phyloP scores from a whole-genome alignment of 2,888 invertebrate genomes.

The Tipula unca region DNA sequence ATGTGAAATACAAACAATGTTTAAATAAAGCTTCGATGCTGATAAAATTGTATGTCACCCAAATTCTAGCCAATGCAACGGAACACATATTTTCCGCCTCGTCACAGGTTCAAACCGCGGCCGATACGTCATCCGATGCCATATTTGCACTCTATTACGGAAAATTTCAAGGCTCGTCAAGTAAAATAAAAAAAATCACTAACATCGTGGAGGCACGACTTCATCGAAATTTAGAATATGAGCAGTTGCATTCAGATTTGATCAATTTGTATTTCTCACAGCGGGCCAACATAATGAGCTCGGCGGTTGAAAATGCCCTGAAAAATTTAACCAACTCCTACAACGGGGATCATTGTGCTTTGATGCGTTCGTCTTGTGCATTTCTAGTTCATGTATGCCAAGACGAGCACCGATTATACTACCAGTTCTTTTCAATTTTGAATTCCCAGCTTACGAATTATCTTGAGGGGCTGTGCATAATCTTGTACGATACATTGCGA shows the following conservation, averaged over 20 bases:
- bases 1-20: slow-evolving; percentile 77
- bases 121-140: slow-evolving; percentile 47
- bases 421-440: slow-evolving; percentile 74
- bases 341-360: slow-evolving; percentile 69
- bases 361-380: slow-evolving; percentile 79
- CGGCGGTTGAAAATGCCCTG: slow-evolving; percentile 62
- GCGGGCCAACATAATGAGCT: slow-evolving; percentile 57
- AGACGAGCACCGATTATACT: slow-evolving; percentile 87
- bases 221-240: slow-evolving; percentile 63
- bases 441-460: slow-evolving; percentile 64
- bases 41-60: slow-evolving; percentile 69
- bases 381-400: slow-evolving; percentile 88
- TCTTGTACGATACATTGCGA: slow-evolving; percentile 83
- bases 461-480: slow-evolving; percentile 74
- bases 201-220: slow-evolving; percentile 72
- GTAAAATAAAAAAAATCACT: slow-evolving; percentile 72
- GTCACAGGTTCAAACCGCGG: slow-evolving; percentile 25
- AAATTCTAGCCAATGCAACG: slow-evolving; percentile 68
- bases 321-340: slow-evolving; percentile 53
- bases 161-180: slow-evolving; percentile 88
- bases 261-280: slow-evolving; percentile 76
- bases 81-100: slow-evolving; percentile 52
- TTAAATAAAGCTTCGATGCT: slow-evolving; percentile 70
- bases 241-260: slow-evolving; percentile 64
- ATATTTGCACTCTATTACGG: slow-evolving; percentile 85